phyloP scores from a whole-genome alignment of 2,888 invertebrate genomes.

The Agonopterix subpropinquella region DNA sequence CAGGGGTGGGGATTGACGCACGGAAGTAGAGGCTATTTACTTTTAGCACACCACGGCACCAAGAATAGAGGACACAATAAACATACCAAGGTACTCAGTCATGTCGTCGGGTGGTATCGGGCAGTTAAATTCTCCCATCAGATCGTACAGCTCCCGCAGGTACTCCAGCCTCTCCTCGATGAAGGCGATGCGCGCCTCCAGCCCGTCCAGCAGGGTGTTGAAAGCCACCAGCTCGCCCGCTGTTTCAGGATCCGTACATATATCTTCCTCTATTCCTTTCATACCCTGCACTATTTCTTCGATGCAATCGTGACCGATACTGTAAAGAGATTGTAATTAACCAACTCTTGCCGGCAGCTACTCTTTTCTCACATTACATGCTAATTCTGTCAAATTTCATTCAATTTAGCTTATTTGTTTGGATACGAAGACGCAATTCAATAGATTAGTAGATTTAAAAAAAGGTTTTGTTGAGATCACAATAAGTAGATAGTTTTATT shows the following conservation, averaged over 20 bases:
- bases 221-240: conserved; percentile 85
- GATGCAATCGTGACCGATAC: conserved; percentile 79
- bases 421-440: too few relatives aligned
- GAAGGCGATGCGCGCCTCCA: conserved; percentile 78
- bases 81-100: conserved; percentile 72
- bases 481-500: too few relatives aligned
- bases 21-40: too few relatives aligned
- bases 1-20: too few relatives aligned
- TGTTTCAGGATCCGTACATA: conserved; percentile 79
- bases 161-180: conserved; percentile 86
- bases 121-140: conserved; percentile 88
- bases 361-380: too few relatives aligned
- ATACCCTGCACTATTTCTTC: conserved; percentile 77
- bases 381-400: too few relatives aligned
- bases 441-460: too few relatives aligned
- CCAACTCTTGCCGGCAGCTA: neutral
- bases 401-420: too few relatives aligned
- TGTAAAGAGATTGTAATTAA: conserved; percentile 26
- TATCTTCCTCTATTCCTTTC: conserved; percentile 78
- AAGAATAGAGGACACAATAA: too few relatives aligned
- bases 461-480: too few relatives aligned
- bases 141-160: conserved; percentile 87
- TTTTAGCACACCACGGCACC: too few relatives aligned
- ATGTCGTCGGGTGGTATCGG: conserved; percentile 83
- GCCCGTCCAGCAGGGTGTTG: conserved; percentile 81